These are phyloP conservation scores for Cepphus grylle DNA, from an alignment of 2,113 vertebrate species.

Conservation along the genomic window DNA sequence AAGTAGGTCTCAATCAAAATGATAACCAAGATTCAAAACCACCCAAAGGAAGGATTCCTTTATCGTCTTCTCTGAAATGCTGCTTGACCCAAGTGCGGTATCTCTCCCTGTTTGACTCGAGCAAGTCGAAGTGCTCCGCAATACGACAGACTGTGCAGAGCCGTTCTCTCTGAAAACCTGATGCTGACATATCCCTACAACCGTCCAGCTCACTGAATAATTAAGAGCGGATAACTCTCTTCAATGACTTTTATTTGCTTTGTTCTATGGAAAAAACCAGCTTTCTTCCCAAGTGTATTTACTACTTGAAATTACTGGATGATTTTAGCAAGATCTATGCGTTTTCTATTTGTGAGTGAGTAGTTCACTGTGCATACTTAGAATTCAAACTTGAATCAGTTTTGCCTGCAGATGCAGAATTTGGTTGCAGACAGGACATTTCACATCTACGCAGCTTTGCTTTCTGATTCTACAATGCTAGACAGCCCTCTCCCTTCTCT, in stretches of 20 bases:
- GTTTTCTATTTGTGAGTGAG: neutral
- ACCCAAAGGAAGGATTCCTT: neutral
- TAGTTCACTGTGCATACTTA: neutral
- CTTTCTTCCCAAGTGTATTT: neutral
- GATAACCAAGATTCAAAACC: neutral
- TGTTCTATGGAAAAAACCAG: neutral
- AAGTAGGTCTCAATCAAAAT: neutral
- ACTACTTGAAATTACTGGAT: neutral
- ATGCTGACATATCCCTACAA: neutral
- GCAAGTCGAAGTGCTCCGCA: neutral
- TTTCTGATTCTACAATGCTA: neutral
- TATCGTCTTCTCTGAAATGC: neutral
- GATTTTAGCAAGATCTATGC: neutral
- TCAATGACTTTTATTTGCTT: neutral
- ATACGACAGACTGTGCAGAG: neutral
- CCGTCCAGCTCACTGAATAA: neutral
- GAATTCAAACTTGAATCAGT: neutral
- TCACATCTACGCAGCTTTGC: neutral
- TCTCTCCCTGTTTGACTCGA: neutral
- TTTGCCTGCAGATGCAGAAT: neutral
- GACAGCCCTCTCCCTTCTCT: neutral
- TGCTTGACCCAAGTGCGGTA: neutral
- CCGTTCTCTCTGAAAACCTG: neutral
- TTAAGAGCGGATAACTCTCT: neutral
- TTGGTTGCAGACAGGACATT: neutral